These are phyloP conservation scores for Chrysotoxum bicinctum DNA, from an alignment of 2,888 invertebrate species.

Conservation along the genomic window DNA sequence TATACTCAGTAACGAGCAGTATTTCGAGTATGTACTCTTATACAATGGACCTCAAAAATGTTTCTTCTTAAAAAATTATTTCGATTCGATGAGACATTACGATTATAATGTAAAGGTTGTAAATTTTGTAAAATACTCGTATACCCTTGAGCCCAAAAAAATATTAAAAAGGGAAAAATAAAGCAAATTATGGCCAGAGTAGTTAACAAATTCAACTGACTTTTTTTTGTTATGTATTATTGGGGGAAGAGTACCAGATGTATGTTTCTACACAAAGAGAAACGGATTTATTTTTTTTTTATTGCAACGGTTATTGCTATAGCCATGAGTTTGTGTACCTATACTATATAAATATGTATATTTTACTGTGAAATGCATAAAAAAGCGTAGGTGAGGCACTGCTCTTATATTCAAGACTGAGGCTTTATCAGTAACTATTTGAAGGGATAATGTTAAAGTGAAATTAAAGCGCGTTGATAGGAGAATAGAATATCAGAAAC, in stretches of 20 bases:
- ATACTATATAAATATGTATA: too few relatives aligned
- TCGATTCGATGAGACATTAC: neutral
- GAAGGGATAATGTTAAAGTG: neutral
- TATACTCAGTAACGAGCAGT: neutral
- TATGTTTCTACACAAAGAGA: neutral
- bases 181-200: neutral
- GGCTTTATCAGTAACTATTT: neutral
- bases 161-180: neutral
- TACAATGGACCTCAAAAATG: neutral
- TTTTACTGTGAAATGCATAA: neutral
- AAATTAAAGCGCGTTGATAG: too few relatives aligned
- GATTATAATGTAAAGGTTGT: conserved; percentile 4
- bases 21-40: neutral
- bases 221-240: neutral
- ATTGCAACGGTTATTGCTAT: neutral
- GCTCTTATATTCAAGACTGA: neutral
- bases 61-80: conserved; percentile 7
- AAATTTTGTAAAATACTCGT: conserved; percentile 13
- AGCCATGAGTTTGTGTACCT: neutral
- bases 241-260: neutral
- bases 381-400: neutral
- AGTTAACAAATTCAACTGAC: neutral
- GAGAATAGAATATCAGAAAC: too few relatives aligned
- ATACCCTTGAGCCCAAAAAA: neutral
- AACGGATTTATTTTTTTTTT: neutral